These are phyloP conservation scores for Pluvialis apricaria DNA, from an alignment of 2,113 vertebrate species.

Conservation along the genomic window DNA sequence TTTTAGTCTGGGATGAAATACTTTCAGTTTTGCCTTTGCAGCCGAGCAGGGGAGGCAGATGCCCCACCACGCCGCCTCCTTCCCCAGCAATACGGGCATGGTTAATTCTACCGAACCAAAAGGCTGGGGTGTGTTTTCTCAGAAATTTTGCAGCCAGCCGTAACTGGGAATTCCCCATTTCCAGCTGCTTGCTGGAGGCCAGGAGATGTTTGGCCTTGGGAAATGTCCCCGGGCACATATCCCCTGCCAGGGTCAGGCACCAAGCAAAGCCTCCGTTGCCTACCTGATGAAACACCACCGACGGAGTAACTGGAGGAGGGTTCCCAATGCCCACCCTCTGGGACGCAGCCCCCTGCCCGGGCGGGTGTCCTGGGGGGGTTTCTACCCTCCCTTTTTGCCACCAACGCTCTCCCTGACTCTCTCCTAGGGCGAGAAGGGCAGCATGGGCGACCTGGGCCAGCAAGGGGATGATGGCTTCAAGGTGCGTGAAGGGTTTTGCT, in stretches of 20 bases:
- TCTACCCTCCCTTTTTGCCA: neutral
- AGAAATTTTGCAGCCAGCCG: neutral
- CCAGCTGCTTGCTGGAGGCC: neutral
- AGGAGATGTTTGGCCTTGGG: neutral
- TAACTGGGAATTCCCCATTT: neutral
- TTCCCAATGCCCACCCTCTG: rapidly evolving
- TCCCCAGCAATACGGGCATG: rapidly evolving
- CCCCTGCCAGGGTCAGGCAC: neutral
- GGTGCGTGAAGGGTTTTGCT: conserved; percentile 56
- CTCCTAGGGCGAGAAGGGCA: conserved; percentile 82
- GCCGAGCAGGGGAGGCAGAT: neutral
- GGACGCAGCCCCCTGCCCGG: neutral
- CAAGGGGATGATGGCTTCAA: conserved; percentile 77
- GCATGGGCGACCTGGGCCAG: conserved; percentile 72
- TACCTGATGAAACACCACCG: too few species aligned
- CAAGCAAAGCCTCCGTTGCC: neutral
- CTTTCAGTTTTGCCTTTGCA: neutral
- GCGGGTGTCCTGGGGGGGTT: rapidly evolving
- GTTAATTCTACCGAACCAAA: neutral
- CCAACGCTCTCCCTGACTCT: neutral
- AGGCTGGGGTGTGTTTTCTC: too few species aligned
- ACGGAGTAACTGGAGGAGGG: neutral
- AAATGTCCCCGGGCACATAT: too few species aligned
- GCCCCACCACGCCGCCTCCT: rapidly evolving
- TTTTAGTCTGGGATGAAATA: neutral